A percentile compares a stretch with the other conserved stretches of the same genome.
Evolutionary conservation across 1,140 invertebrate genomes (phyloP).

Genomic region (Elysia chlorotica): DNA sequence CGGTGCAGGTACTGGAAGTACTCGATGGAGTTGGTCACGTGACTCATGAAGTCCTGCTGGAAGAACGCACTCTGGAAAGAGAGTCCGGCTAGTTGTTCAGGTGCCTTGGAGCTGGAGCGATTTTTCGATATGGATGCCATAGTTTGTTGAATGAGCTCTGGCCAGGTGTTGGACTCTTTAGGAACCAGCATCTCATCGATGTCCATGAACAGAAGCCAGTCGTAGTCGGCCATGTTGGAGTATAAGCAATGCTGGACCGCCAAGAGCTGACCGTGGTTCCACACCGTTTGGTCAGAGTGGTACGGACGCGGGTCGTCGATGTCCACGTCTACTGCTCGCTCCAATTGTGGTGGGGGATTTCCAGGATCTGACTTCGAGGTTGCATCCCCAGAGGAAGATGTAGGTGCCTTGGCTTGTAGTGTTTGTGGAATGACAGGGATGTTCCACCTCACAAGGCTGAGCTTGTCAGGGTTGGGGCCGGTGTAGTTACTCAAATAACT

Average conservation of each 20-base stretch:
- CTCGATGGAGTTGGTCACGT: slow-evolving; percentile 21
- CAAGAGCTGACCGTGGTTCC: slow-evolving; percentile 59
- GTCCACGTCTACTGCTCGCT: too few relatives aligned
- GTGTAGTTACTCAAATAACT: slow-evolving; percentile 45
- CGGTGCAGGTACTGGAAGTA: slow-evolving; percentile 42
- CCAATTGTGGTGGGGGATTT: too few relatives aligned
- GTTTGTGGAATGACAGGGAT: slow-evolving; percentile 37
- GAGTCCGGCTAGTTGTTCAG: slow-evolving; percentile 31
- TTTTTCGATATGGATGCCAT: too few relatives aligned
- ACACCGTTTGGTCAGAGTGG: slow-evolving; percentile 32
- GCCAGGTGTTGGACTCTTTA: slow-evolving; percentile 30
- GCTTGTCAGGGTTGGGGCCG: slow-evolving; percentile 23
- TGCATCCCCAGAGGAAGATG: too few relatives aligned
- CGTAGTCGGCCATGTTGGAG: slow-evolving; percentile 46
- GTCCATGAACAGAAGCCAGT: slow-evolving; percentile 57
- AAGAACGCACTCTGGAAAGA: slow-evolving; percentile 58
- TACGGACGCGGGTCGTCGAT: neutral
- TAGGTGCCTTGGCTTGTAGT: too few relatives aligned
- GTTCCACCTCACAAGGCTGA: slow-evolving; percentile 42
- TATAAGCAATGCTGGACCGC: slow-evolving; percentile 60
- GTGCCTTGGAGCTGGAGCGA: too few relatives aligned
- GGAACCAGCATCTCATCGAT: slow-evolving; percentile 61
- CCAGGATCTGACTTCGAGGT: too few relatives aligned
- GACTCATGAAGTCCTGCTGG: slow-evolving; percentile 35
- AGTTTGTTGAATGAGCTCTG: slow-evolving; percentile 24